Evolutionary conservation across 2,888 invertebrate species (phyloP), one percentile per base, ranked within the genome.

Genomic region (Meta bourneti): DNA sequence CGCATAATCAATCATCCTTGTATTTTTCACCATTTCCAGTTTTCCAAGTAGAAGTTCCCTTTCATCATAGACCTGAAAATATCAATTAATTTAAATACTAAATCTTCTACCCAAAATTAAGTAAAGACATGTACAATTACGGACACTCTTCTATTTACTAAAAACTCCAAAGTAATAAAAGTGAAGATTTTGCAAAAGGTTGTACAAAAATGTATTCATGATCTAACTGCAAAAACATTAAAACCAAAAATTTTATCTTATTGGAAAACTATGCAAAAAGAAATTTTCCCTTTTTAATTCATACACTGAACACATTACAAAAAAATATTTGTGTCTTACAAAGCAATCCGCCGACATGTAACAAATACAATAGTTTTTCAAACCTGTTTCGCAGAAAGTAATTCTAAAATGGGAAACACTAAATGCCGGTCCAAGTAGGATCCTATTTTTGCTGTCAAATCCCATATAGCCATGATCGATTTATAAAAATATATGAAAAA

Each of bases 1-100:
- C 92, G 98, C 98, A 96, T 99, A 99, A 96, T 99, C 99, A 94
- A 99, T 97, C 99, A 99, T 99, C 95, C 99, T 99, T 88, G 99
- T 99, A 96, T 98, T 98, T 95, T 98, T 98, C 86, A 99, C 96
- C 94, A 99, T 97, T 94, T 98, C 98, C 94, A 99, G 96, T 95
- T 99, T 99, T 72, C 98, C 98, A 95, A 98, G 97, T 19, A 98
- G 96, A 93, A 99, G 96, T 94, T 99, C 98, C 93, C 97, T 97
- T 95, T 98, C 98, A 95, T 98, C 97, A 95, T 99, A 99, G 93
- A 98, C 98, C 99, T 99, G 95, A 90, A 96, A 96, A 93, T 34
- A 34, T 34, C 4, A 4, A 79, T 71, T 70, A 34, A 34, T 34
- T 34, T 34, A 34, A 34, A 34, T 34, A 4, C 4, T 34, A 34